Conservation (phyloP, 2,797 vertebrate genomes). For the Lagorchestes hirsutus region DNA sequence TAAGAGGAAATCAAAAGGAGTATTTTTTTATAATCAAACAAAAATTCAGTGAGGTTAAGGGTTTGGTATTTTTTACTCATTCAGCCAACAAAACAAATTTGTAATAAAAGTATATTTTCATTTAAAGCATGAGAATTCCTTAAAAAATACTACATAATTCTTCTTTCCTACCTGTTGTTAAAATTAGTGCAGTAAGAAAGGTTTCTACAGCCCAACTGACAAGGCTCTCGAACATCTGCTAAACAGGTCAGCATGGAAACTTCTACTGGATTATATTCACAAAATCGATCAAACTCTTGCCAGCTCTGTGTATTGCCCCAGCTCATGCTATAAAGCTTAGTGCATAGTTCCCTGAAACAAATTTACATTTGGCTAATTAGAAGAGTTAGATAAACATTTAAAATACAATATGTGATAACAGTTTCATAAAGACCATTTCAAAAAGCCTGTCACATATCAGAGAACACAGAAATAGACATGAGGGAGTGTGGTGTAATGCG, state of each 20-base stretch:
- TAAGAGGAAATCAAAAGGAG: slow-evolving; percentile 47
- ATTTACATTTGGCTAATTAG: slow-evolving; percentile 57
- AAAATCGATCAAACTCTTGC: slow-evolving; percentile 98
- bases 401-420: neutral
- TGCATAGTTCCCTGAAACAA: slow-evolving; percentile 93
- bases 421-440: neutral
- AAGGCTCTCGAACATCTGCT: slow-evolving; percentile 97
- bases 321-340: slow-evolving; percentile 96
- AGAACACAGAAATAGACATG: neutral
- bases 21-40: slow-evolving; percentile 56
- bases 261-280: slow-evolving; percentile 96
- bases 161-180: slow-evolving; percentile 95
- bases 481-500: neutral
- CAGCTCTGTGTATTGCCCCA: slow-evolving; percentile 97
- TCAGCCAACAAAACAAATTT: slow-evolving; percentile 52
- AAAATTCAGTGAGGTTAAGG: neutral
- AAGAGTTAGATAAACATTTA: neutral
- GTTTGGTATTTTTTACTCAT: neutral
- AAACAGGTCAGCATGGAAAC: slow-evolving; percentile 96
- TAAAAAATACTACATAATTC: slow-evolving; percentile 77
- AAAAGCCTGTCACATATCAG: neutral
- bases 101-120: slow-evolving; percentile 60
- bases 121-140: slow-evolving; percentile 74
- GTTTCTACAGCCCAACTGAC: slow-evolving; percentile 98
- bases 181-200: slow-evolving; percentile 99